Base-by-base conservation (phyloP, 53 echinoderm and acorn worm genomes). In the Holothuria scabra region DNA sequence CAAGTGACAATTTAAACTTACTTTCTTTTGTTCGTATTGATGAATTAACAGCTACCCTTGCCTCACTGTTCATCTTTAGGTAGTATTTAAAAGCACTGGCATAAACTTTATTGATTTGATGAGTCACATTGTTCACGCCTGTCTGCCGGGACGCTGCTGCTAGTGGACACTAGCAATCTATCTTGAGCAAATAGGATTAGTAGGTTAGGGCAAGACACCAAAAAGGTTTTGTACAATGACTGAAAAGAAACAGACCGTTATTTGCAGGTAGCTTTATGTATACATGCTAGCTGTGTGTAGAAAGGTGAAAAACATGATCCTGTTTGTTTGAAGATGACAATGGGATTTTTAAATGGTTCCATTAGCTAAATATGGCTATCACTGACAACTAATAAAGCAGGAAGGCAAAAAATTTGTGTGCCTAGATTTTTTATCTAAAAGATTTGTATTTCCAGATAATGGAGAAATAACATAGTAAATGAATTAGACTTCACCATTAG, bases 131-230 rank as follows among this genome's bases (percentile, higher is more conserved):
- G 41, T 41, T 69, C 69, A 69, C 31, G 34, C 69, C 69, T 69
- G 69, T 41, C 38, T 34, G 34, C 31, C 38, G 69, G 69, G 69
- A 30, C 35, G n/a, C 69, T 41, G 34, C 44, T 32, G 69, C 69
- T 14, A 69, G 35, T 33, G 22, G 22, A 22, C 22, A 18, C 34
- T n/a, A 11, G 28, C 28, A 28, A 34, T 18, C 21, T 41, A 69
- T 34, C 69, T 52, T 37, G 69, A n/a, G 69, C 69, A 69, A 69
- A 69, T 34, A 69, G 69, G 69, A 69, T 69, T 69, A 69, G 10
- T 34, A 37, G 69, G 21, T 30, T 41, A 37, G 28, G 31, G 31
- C 28, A 28, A 32, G 21, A 30, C 35, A n/a, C 31, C 34, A 13
- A 69, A 69, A 14, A 19, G 21, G 34, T 33, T 33, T 68, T 68